phyloP scores from a whole-genome alignment of 2,888 invertebrate species.

The Hydrotaea diabolus region DNA sequence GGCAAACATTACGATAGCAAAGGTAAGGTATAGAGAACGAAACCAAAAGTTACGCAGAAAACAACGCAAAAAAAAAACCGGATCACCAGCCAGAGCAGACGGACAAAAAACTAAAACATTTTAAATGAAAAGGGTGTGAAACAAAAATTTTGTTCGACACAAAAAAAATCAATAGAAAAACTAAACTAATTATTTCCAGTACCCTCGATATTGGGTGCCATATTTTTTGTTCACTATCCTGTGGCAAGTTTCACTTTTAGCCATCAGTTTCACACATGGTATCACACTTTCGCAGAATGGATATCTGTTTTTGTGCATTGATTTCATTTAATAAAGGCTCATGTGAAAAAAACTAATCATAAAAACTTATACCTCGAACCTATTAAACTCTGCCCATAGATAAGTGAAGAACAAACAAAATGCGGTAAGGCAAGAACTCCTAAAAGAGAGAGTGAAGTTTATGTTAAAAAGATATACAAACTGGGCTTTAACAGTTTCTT shows the following conservation, averaged over 20 bases:
- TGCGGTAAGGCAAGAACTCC: background rate
- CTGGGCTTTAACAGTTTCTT: too few species aligned
- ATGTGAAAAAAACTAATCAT: conserved; percentile 13
- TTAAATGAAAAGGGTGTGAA: conserved; percentile 29
- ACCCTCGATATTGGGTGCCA: background rate
- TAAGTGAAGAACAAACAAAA: conserved; percentile 3
- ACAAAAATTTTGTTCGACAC: conserved; percentile 37
- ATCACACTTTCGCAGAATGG: conserved; percentile 1
- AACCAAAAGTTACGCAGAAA: conserved; percentile 6
- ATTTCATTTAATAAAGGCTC: background rate
- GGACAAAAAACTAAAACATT: conserved; percentile 10
- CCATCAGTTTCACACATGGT: conserved; percentile 49
- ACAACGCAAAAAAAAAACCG: background rate
- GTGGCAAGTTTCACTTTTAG: conserved; percentile 45
- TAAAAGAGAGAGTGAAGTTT: background rate
- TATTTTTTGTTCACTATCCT: background rate
- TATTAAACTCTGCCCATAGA: conserved; percentile 7
- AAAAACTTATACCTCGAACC: conserved; percentile 35
- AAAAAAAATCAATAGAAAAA: conserved; percentile 54
- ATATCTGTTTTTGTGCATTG: background rate
- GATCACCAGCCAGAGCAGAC: background rate
- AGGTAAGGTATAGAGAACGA: background rate
- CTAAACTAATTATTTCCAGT: background rate
- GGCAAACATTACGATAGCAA: conserved; percentile 7
- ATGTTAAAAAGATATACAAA: too few species aligned